Evolutionary conservation across 2,888 invertebrate genomes (phyloP).

Genomic region (Gerosis bhagava): DNA sequence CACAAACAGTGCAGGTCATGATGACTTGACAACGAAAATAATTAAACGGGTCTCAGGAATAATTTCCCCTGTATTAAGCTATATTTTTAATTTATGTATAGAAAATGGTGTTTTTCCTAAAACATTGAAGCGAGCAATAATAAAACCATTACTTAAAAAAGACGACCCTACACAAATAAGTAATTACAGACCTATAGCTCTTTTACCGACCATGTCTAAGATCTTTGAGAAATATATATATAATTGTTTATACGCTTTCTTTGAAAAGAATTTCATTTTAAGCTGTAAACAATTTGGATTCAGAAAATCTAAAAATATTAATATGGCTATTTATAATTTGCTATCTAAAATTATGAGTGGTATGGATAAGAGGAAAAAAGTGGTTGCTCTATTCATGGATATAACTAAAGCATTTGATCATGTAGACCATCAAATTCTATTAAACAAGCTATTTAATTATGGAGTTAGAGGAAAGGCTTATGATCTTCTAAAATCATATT

Average conservation of each 20-base stretch:
- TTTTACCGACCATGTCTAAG: background rate
- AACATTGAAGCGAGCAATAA: background rate
- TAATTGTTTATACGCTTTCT: background rate
- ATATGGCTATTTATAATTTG: conserved; percentile 1
- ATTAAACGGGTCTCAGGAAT: background rate
- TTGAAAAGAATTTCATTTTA: background rate
- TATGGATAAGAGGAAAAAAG: background rate
- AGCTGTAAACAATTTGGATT: background rate
- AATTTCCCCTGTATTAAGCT: background rate
- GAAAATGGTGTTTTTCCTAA: conserved; percentile 5
- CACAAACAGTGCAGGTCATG: conserved; percentile 9
- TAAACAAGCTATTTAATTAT: background rate
- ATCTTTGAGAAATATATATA: conserved; percentile 1
- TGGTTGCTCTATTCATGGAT: background rate
- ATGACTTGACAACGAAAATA: conserved; percentile 9
- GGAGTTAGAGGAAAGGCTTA: background rate
- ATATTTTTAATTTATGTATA: conserved; percentile 7
- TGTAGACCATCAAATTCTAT: background rate
- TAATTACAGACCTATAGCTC: conserved; percentile 2
- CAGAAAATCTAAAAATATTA: background rate
- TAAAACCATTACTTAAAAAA: conserved; percentile 3
- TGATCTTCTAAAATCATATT: background rate
- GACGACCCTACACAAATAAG: background rate
- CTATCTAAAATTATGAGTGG: background rate
- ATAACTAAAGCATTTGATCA: too few relatives aligned